Conservation (phyloP, 2,797 vertebrate genomes). For the Microhierax caerulescens region DNA sequence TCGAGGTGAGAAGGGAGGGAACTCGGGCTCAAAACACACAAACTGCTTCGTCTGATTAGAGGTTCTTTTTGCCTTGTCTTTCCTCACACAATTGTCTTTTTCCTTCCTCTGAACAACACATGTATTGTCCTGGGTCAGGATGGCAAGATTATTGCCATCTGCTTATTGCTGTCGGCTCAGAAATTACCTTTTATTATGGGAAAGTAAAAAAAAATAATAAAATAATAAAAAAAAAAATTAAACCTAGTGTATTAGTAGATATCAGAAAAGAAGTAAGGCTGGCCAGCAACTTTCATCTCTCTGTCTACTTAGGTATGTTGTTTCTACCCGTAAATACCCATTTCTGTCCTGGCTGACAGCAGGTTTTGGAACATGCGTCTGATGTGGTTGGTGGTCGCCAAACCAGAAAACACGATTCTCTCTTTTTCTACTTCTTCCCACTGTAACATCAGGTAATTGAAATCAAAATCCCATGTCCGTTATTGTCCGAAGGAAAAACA, state of each 20-base stretch:
- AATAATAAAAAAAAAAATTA: too few relatives aligned
- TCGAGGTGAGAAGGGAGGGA: not conserved
- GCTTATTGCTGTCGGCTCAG: not conserved
- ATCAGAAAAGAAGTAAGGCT: not conserved
- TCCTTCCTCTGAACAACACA: not conserved
- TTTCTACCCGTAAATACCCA: not conserved
- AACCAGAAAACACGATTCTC: not conserved
- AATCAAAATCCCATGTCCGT: not conserved
- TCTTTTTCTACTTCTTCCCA: not conserved
- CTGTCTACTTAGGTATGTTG: not conserved
- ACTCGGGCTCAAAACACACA: not conserved
- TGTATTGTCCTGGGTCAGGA: not conserved
- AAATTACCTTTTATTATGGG: not conserved
- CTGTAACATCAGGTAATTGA: not conserved
- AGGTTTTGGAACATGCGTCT: not conserved
- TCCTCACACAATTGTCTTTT: not conserved
- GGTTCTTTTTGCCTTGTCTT: not conserved
- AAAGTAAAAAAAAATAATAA: not conserved
- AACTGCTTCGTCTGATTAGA: not conserved
- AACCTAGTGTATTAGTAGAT: not conserved
- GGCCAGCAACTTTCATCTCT: not conserved
- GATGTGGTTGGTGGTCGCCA: not conserved
- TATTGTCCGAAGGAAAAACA: not conserved
- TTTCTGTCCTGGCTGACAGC: not conserved
- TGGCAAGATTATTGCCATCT: not conserved